Evolutionary conservation across 2,113 vertebrate genomes (phyloP).

Genomic region (Guaruba guarouba): DNA sequence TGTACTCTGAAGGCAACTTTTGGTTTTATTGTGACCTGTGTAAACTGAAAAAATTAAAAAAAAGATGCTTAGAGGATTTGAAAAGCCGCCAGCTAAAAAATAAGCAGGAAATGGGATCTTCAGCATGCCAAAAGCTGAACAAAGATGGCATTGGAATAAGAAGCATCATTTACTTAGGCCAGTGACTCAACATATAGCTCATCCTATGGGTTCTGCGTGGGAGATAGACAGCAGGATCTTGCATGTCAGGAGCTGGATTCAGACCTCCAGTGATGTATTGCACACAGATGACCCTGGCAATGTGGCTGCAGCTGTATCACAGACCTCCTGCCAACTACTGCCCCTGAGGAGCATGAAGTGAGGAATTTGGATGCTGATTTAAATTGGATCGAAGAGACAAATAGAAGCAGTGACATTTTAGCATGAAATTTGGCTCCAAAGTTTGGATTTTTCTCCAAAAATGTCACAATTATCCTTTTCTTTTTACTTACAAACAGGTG

Average conservation of each 20-base stretch:
- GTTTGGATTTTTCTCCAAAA: not conserved
- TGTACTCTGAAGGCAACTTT: not conserved
- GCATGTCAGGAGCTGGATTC: not conserved
- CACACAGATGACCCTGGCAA: not conserved
- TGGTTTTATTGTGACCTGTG: not conserved
- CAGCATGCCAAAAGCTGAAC: not conserved
- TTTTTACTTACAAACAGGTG: not conserved
- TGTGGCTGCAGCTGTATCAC: not conserved
- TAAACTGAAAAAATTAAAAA: not conserved
- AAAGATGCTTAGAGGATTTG: not conserved
- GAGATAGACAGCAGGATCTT: not conserved
- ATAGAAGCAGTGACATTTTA: not conserved
- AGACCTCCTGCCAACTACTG: not conserved
- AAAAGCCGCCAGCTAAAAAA: not conserved
- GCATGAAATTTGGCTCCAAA: not conserved
- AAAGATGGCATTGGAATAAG: not conserved
- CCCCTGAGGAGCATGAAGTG: not conserved
- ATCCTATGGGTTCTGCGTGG: not conserved
- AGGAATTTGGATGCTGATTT: not conserved
- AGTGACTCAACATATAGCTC: not conserved
- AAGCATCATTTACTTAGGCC: not conserved
- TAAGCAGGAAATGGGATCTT: not conserved
- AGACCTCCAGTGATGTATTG: not conserved
- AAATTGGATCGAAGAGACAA: not conserved
- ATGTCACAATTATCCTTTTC: accelerated